Base-by-base conservation (phyloP, 2,797 vertebrate species). In the Brotula barbata region DNA sequence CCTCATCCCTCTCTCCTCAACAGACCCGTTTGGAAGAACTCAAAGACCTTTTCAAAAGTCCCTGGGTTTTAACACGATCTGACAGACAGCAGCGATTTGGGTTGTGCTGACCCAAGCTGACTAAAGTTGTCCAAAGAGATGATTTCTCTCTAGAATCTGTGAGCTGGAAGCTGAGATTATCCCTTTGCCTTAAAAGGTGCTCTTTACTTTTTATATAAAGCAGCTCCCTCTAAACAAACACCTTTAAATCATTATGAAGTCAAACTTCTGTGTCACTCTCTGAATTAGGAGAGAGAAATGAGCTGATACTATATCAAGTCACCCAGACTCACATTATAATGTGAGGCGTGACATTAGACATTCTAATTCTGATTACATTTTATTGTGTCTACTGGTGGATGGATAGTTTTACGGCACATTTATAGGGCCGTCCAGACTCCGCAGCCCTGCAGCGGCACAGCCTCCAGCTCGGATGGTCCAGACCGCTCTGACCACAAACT, bases 111-210 rank as follows among this genome's bases (percentile, higher is more conserved):
- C 80, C 71, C 83, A 85, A 88, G 64, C 69, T 84, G 72, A 84
- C 86, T 90, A 92, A 92, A 92, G 87, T 92, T 90, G 91, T 67
- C 66, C 76, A 53, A 58, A 81, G 68, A 55, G n/a, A 42, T 64
- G 59, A 37, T 53, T 52, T 49, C 37, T 14, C 65, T 77, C 83
- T 55, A 91, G 91, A 91, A 88, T 73, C 58, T 83, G 85, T 88
- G 90, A 90, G 91, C 80, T 83, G 76, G 85, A 31, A 77, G 84
- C 64, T 90, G 86, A 93, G 88, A 92, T 93, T 92, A 93, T 78
- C 84, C 69, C 17, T 57, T 70, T 86, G 81, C 94, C 92, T 89
- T 94, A 92, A 93, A 94, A 94, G 91, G 93, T 84, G 84, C 87
- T 84, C 73, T 89, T 86, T 43, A 7, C 87, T 88, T 84, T 86